These are phyloP conservation scores for Acleris sparsana DNA, from an alignment of 2,888 invertebrate genomes.

Conservation along the genomic window DNA sequence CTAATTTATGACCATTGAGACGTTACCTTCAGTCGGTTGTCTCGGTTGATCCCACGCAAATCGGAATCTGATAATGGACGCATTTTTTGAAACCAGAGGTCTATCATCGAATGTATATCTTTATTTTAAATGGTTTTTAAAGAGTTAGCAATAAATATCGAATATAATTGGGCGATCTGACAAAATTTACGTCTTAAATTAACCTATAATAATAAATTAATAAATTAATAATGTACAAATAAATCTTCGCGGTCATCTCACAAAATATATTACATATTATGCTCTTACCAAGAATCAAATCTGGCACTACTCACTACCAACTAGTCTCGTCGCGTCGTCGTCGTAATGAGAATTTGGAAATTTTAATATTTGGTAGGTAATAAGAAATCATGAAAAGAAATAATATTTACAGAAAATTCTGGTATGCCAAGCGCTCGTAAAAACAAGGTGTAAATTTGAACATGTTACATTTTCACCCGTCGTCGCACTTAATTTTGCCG, in stretches of 20 bases:
- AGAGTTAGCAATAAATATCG: neutral
- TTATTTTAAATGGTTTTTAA: constrained; percentile 11
- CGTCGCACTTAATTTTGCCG: constrained; percentile 52
- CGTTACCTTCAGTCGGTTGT: constrained; percentile 53
- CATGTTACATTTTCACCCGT: constrained; percentile 42
- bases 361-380: no score
- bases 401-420: neutral
- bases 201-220: no score
- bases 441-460: constrained; percentile 17
- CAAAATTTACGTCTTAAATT: no score
- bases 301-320: no score
- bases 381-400: no score
- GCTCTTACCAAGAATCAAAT: no score
- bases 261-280: no score
- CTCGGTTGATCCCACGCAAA: constrained; percentile 58
- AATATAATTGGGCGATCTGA: no score
- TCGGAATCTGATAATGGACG: constrained; percentile 37
- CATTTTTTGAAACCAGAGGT: constrained; percentile 9
- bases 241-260: no score
- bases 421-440: constrained; percentile 4
- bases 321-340: no score
- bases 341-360: no score
- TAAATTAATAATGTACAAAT: no score
- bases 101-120: constrained; percentile 12
- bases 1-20: constrained; percentile 72